Conservation (phyloP, 2,888 invertebrate genomes). For the Sepiola atlantica region DNA sequence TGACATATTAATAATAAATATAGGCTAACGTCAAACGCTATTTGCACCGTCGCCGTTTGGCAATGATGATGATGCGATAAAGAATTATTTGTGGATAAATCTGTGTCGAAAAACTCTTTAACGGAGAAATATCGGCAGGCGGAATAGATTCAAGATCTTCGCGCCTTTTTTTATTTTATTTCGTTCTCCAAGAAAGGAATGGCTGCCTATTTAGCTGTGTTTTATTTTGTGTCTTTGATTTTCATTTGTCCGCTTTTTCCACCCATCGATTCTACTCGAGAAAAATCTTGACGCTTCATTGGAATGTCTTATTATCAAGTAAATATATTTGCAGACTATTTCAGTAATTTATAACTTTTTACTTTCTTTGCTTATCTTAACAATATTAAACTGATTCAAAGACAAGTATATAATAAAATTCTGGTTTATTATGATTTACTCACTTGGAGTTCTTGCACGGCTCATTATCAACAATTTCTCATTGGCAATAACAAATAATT, state of each 20-base stretch:
- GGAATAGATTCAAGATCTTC: background rate
- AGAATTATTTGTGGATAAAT: background rate
- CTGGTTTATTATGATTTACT: too few relatives aligned
- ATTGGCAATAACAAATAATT: too few relatives aligned
- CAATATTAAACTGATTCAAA: too few relatives aligned
- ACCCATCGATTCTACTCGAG: background rate
- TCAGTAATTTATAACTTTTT: background rate
- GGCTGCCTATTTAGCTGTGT: background rate
- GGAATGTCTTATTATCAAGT: background rate
- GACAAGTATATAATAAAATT: too few relatives aligned
- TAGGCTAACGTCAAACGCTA: background rate
- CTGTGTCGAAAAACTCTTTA: background rate
- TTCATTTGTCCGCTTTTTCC: background rate
- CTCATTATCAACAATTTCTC: too few relatives aligned
- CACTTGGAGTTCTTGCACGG: too few relatives aligned
- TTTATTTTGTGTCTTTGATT: background rate
- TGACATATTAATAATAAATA: slow-evolving; percentile 18
- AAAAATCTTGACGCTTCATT: background rate
- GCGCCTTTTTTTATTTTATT: too few relatives aligned
- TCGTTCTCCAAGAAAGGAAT: background rate
- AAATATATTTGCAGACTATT: background rate
- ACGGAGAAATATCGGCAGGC: background rate
- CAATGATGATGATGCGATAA: background rate
- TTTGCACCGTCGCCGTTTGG: background rate
- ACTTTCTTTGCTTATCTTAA: background rate